Conservation (phyloP, 2,888 invertebrate genomes). For the Drosophila borborema region DNA sequence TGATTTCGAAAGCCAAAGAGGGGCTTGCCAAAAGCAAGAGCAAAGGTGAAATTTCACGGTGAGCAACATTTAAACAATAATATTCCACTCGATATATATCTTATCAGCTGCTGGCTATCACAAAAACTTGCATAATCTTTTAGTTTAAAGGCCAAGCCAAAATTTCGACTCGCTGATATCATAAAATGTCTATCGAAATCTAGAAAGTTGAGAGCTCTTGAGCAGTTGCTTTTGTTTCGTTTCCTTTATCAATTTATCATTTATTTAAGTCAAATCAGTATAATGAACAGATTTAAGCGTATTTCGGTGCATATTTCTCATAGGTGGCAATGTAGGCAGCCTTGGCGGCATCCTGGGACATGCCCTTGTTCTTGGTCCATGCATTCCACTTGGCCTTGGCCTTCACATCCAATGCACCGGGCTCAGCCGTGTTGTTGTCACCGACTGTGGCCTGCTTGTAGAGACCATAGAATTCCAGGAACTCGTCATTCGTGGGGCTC, state of each 20-base stretch:
- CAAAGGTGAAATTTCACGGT: conserved; percentile 87
- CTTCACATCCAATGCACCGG: conserved; percentile 94
- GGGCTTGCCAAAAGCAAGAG: conserved; percentile 95
- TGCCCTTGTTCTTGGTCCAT: conserved; percentile 94
- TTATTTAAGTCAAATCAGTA: conserved; percentile 26
- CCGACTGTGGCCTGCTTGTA: conserved; percentile 94
- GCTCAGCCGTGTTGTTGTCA: conserved; percentile 92
- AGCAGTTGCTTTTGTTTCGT: not conserved
- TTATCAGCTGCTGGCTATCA: conserved; percentile 19
- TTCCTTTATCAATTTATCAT: conserved; percentile 6
- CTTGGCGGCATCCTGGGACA: conserved; percentile 91
- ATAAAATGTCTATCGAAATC: not conserved
- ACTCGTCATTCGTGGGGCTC: conserved; percentile 92
- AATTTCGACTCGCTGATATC: not conserved
- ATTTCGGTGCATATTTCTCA: conserved; percentile 86
- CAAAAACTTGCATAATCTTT: conserved; percentile 13
- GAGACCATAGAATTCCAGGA: conserved; percentile 93
- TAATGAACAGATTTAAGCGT: conserved; percentile 80
- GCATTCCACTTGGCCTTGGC: conserved; percentile 98
- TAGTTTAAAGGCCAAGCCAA: not conserved
- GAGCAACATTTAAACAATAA: conserved; percentile 30
- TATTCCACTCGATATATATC: conserved; percentile 7
- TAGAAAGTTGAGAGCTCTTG: not conserved
- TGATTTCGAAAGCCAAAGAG: conserved; percentile 97
- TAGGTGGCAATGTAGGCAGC: conserved; percentile 92